Conservation (phyloP, 2,113 vertebrate species). For the Ptilorrhoa leucosticta region DNA sequence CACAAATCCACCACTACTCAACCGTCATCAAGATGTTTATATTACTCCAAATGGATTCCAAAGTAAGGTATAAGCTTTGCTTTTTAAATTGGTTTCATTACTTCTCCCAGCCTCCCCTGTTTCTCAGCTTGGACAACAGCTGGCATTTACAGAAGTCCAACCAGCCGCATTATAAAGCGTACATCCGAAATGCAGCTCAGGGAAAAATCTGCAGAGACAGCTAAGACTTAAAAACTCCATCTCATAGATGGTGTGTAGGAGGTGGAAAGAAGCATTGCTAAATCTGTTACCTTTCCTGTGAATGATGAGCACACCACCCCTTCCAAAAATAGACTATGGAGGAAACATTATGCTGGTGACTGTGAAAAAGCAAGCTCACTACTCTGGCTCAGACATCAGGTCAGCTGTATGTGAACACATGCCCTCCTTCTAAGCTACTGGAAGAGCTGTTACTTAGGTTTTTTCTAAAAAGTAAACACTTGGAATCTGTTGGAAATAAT, state of each 20-base stretch:
- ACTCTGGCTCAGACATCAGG: not conserved
- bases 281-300: slow-evolving; percentile 51
- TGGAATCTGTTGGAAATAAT: not conserved
- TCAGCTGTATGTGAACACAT: not conserved
- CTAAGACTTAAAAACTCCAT: not conserved
- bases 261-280: slow-evolving; percentile 56
- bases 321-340: slow-evolving; percentile 23
- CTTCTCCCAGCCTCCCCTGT: not conserved
- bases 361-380: not conserved
- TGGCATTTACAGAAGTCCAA: not conserved
- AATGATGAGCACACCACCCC: slow-evolving; percentile 38
- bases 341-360: not conserved
- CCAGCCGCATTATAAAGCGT: not conserved
- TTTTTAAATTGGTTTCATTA: not conserved
- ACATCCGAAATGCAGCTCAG: not conserved
- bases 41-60: not conserved
- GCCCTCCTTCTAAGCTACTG: not conserved
- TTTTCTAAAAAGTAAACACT: not conserved
- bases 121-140: not conserved
- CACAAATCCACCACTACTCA: not conserved
- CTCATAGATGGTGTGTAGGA: slow-evolving; percentile 50
- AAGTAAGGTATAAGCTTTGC: not conserved
- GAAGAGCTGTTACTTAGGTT: not conserved
- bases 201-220: not conserved
- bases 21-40: not conserved